Conservation (phyloP, 2,797 vertebrate genomes). For the Hippocampus kuda region DNA sequence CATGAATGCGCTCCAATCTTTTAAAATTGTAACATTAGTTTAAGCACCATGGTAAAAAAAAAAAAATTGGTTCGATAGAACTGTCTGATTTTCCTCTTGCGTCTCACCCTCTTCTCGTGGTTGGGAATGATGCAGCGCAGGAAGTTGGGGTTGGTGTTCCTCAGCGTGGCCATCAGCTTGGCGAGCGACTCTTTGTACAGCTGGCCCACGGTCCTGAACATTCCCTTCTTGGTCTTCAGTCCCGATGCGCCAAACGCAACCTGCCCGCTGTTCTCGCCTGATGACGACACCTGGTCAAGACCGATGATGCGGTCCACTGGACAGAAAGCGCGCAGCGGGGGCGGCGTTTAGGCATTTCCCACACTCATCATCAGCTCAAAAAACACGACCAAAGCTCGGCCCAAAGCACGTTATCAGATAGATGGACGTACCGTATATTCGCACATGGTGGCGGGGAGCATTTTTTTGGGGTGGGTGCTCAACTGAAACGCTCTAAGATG, state of each 20-base stretch:
- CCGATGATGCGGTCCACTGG: slow-evolving; percentile 86
- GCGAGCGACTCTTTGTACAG: slow-evolving; percentile 88
- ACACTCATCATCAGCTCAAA: neutral
- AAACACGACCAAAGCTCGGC: neutral
- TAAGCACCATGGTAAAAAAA: too few species aligned
- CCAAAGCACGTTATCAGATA: neutral
- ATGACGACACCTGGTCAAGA: slow-evolving; percentile 77
- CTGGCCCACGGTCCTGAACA: slow-evolving; percentile 89
- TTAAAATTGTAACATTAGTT: too few species aligned
- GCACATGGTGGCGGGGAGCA: neutral
- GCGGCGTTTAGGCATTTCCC: neutral
- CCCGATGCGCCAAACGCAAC: slow-evolving; percentile 71
- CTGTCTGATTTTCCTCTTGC: too few species aligned
- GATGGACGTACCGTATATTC: neutral
- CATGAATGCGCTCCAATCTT: too few species aligned
- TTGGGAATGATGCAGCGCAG: slow-evolving; percentile 89
- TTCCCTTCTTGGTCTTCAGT: slow-evolving; percentile 83
- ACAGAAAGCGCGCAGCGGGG: slow-evolving; percentile 6
- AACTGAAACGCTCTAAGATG: neutral
- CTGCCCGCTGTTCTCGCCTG: slow-evolving; percentile 71
- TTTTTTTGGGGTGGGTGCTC: neutral
- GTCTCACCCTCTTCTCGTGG: slow-evolving; percentile 81
- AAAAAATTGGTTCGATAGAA: too few species aligned
- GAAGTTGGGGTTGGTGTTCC: slow-evolving; percentile 90
- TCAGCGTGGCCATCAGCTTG: slow-evolving; percentile 86